Evolutionary conservation across 2,888 invertebrate genomes (phyloP).

Genomic region (Metalampra italica): DNA sequence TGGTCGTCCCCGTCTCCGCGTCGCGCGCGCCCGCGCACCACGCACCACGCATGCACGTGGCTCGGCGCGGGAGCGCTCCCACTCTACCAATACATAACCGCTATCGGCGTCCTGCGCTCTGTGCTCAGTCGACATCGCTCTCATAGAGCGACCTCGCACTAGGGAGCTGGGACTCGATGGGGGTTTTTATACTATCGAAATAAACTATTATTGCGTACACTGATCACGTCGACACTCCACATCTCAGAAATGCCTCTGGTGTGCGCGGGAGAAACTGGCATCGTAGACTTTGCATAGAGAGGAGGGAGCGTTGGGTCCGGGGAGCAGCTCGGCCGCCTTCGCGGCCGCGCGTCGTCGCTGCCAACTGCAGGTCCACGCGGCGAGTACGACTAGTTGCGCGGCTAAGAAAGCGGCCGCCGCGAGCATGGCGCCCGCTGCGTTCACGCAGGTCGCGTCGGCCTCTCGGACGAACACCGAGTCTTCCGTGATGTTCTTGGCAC

Average conservation of each 20-base stretch:
- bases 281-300: slow-evolving; percentile 92
- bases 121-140: slow-evolving; percentile 38
- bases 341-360: slow-evolving; percentile 85
- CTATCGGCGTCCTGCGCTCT: slow-evolving; percentile 63
- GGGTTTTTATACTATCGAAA: slow-evolving; percentile 67
- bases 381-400: slow-evolving; percentile 91
- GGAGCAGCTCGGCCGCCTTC: slow-evolving; percentile 83
- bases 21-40: slow-evolving; percentile 46
- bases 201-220: slow-evolving; percentile 75
- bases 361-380: slow-evolving; percentile 93
- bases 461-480: slow-evolving; percentile 86
- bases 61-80: slow-evolving; percentile 54
- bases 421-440: slow-evolving; percentile 88
- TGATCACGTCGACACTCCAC: slow-evolving; percentile 62
- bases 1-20: slow-evolving; percentile 74
- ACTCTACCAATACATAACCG: slow-evolving; percentile 65
- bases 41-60: slow-evolving; percentile 48
- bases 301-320: slow-evolving; percentile 77
- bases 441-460: slow-evolving; percentile 82
- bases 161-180: slow-evolving; percentile 61
- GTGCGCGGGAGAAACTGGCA: slow-evolving; percentile 88
- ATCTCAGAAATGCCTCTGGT: slow-evolving; percentile 76
- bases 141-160: slow-evolving; percentile 39
- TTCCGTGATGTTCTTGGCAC: slow-evolving; percentile 80
- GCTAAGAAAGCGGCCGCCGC: slow-evolving; percentile 92